phyloP scores from a whole-genome alignment of 2,888 invertebrate genomes.

The Amphipoea oculea region DNA sequence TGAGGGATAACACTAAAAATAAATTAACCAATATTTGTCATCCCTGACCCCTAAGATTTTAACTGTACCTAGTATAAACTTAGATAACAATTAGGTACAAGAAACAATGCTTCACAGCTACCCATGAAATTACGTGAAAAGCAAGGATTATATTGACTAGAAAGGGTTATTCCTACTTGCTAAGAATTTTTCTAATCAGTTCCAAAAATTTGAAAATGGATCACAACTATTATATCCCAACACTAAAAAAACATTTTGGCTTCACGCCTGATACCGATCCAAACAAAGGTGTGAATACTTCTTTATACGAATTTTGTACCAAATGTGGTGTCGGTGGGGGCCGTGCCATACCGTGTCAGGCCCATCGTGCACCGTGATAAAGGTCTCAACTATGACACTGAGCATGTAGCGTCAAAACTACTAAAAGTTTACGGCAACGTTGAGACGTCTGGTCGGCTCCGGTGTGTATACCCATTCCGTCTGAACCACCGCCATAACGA shows the following conservation, averaged over 20 bases:
- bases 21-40: slow-evolving; percentile 7
- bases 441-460: slow-evolving; percentile 75
- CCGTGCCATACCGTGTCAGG: slow-evolving; percentile 89
- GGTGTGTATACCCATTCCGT: slow-evolving; percentile 60
- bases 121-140: not conserved
- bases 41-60: slow-evolving; percentile 15
- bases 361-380: slow-evolving; percentile 81
- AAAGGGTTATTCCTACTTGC: not conserved
- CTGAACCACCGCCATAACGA: slow-evolving; percentile 76
- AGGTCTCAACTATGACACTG: slow-evolving; percentile 87
- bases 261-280: not conserved
- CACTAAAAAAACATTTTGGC: not conserved
- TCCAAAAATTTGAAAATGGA: not conserved
- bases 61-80: not conserved
- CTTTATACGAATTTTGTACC: slow-evolving; percentile 80
- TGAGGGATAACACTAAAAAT: slow-evolving; percentile 10
- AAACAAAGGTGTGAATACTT: slow-evolving; percentile 74
- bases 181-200: too few relatives aligned
- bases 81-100: not conserved
- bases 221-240: not conserved
- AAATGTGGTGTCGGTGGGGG: slow-evolving; percentile 85
- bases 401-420: slow-evolving; percentile 87
- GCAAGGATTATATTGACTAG: not conserved
- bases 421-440: slow-evolving; percentile 81
- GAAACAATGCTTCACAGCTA: not conserved